Evolutionary conservation across 2,888 invertebrate species (phyloP).

Genomic region (Stenodera caucasica): DNA sequence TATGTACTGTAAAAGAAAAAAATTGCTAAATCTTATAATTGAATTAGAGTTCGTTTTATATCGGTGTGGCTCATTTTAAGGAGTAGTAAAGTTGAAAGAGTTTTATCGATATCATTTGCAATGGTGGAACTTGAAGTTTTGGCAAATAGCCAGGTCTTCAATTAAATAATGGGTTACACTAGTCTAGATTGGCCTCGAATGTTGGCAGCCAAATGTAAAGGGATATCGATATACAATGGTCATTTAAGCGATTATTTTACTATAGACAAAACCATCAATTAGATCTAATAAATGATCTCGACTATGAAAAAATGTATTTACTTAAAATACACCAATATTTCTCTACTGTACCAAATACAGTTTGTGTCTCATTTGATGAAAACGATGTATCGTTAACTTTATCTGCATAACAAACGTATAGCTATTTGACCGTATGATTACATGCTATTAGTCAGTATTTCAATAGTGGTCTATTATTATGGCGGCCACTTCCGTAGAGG

Average conservation of each 20-base stretch:
- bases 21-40: too few species aligned
- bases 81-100: neutral
- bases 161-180: constrained; percentile 43
- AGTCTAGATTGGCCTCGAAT: constrained; percentile 22
- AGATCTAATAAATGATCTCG: neutral
- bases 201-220: constrained; percentile 2
- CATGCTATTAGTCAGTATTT: constrained; percentile 38
- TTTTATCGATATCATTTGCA: constrained; percentile 5
- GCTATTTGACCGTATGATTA: constrained; percentile 38
- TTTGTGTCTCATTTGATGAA: constrained; percentile 29
- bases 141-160: constrained; percentile 40
- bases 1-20: too few species aligned
- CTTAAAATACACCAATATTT: too few species aligned
- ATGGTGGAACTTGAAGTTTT: constrained; percentile 25
- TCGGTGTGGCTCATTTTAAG: neutral
- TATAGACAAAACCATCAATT: neutral
- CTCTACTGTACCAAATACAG: too few species aligned
- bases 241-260: constrained; percentile 11
- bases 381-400: constrained; percentile 30
- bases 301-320: too few species aligned
- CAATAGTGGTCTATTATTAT: constrained; percentile 37
- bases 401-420: constrained; percentile 34
- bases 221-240: constrained; percentile 23
- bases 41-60: constrained; percentile 7
- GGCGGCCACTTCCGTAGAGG: constrained; percentile 36